phyloP scores from a whole-genome alignment of 2,888 invertebrate species.

The Spisula subtruncata region DNA sequence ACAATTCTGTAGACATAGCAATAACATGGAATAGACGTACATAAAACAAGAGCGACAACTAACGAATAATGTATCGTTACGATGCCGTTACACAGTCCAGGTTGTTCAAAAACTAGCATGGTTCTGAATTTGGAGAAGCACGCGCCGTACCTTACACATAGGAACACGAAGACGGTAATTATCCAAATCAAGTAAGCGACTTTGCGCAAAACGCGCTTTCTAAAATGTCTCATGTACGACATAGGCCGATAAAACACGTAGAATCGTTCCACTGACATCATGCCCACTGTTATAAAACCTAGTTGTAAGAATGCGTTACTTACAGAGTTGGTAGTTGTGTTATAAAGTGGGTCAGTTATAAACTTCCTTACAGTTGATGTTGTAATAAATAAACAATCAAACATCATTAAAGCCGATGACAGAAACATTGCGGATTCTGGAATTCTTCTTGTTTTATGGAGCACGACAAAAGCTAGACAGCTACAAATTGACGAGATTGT shows the following conservation, averaged over 20 bases:
- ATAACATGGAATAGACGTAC: conserved; percentile 35
- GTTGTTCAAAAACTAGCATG: not conserved
- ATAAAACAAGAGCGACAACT: not conserved
- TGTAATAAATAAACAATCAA: conserved; percentile 16
- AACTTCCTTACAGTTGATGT: conserved; percentile 17
- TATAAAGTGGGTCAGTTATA: conserved; percentile 17
- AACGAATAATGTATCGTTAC: not conserved
- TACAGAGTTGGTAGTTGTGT: not conserved
- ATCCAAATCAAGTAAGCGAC: not conserved
- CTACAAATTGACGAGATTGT: not conserved
- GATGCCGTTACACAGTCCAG: conserved; percentile 32
- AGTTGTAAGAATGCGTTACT: conserved; percentile 22
- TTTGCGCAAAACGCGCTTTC: not conserved
- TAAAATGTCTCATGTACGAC: conserved; percentile 30
- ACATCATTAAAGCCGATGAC: conserved; percentile 25
- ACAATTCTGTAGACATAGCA: conserved; percentile 41
- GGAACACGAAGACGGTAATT: not conserved
- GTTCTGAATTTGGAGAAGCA: not conserved
- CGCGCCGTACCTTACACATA: conserved; percentile 4
- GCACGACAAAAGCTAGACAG: not conserved
- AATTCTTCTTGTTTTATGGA: conserved; percentile 9
- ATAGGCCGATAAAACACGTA: conserved; percentile 36
- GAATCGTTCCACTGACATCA: conserved; percentile 48
- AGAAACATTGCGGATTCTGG: conserved; percentile 34
- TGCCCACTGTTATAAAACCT: conserved; percentile 38